A percentile compares a stretch with the other conserved stretches of the same genome.
These are phyloP conservation scores for Mesorhabditis belari DNA, from an alignment of 2,888 invertebrate species.

Conservation along the genomic window DNA sequence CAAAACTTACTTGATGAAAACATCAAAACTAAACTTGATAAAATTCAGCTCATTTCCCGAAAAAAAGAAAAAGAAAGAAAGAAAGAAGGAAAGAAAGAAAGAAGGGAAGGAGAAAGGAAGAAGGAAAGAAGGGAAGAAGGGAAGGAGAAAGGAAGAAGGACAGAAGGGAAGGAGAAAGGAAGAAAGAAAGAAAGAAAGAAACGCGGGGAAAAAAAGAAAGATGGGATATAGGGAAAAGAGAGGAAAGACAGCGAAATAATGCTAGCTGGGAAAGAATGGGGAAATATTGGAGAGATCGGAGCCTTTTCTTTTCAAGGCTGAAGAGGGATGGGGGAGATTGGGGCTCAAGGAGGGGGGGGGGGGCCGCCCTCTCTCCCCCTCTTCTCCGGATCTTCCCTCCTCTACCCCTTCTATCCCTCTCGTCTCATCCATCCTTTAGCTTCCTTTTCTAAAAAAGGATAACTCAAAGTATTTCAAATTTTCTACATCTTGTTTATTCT, in stretches of 20 bases:
- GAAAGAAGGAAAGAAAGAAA: neutral
- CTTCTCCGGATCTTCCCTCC: neutral
- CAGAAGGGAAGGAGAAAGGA: neutral
- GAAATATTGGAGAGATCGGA: neutral
- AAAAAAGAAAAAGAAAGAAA: neutral
- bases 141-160: no score
- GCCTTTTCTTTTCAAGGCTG: no score
- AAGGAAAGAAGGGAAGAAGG: no score
- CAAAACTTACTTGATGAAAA: no score
- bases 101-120: neutral
- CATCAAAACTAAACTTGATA: neutral
- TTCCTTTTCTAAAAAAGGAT: conserved; percentile 1
- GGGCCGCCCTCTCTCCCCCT: neutral
- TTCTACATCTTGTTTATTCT: neutral
- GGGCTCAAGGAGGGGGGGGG: no score
- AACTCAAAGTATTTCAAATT: neutral
- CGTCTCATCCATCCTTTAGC: conserved; percentile 1
- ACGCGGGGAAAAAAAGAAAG: neutral
- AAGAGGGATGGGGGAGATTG: no score
- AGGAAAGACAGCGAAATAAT: neutral
- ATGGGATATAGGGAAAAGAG: neutral
- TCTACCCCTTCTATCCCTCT: conserved; percentile 1
- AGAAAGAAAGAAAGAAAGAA: conserved; percentile 1
- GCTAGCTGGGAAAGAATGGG: neutral
- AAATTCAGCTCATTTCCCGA: neutral